Percentiles rank a stretch among this genome's conserved stretches.
phyloP scores from a whole-genome alignment of 2,113 vertebrate species.

The Genyomyrus donnyi region DNA sequence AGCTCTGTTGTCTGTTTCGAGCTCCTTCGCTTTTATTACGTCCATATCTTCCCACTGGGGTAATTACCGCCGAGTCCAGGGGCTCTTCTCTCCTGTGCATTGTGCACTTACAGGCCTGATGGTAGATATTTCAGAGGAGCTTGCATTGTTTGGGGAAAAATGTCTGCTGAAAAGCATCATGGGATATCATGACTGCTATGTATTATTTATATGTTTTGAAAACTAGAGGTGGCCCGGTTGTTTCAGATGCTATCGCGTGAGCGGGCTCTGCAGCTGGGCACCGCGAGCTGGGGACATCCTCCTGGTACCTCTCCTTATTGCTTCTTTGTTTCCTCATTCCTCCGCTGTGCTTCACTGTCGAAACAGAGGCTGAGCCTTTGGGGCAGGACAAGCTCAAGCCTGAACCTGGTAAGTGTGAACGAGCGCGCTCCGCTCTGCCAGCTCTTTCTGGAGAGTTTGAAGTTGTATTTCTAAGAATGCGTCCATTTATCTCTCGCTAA shows the following conservation, averaged over 20 bases:
- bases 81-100: neutral
- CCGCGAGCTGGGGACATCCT: neutral
- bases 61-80: neutral
- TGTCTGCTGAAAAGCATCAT: neutral
- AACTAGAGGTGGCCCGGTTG: neutral
- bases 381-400: neutral
- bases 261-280: neutral
- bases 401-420: constrained; percentile 2
- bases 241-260: neutral
- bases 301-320: neutral
- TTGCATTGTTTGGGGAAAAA: neutral
- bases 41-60: neutral
- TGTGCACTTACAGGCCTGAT: neutral
- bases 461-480: neutral
- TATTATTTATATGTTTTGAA: constrained; percentile 3
- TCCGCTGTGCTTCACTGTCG: neutral
- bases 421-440: neutral
- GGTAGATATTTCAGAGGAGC: neutral
- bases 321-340: neutral
- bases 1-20: neutral
- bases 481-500: neutral
- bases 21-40: neutral
- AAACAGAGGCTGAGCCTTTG: neutral
- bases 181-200: neutral
- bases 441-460: neutral